Conservation (phyloP, 30 jellyfish, hydroid and myxozoan species). For the Pseudorhiza aurosa region DNA sequence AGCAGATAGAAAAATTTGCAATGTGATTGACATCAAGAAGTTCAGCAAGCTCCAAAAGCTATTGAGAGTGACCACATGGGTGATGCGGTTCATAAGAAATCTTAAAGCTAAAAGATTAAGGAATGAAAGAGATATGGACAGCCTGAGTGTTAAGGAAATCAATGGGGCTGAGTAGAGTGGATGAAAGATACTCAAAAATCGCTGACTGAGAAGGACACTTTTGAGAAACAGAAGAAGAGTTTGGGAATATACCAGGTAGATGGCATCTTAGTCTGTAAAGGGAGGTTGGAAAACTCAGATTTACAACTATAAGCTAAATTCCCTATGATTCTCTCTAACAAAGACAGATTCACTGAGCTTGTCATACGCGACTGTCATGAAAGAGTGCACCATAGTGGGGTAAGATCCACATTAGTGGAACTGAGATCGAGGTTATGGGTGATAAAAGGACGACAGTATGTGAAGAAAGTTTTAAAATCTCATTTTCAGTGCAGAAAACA, state of each 20-base stretch:
- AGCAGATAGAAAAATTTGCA: neutral
- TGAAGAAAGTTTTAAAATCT: slow-evolving; percentile 12
- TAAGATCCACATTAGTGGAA: slow-evolving; percentile 45
- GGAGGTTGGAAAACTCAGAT: slow-evolving; percentile 23
- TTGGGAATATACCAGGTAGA: neutral
- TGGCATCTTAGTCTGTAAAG: slow-evolving; percentile 10
- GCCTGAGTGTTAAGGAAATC: slow-evolving; percentile 9
- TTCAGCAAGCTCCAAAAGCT: slow-evolving; percentile 11
- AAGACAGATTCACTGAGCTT: slow-evolving; percentile 5
- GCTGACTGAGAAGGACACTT: neutral
- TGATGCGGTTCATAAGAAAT: slow-evolving; percentile 29
- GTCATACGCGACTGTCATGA: slow-evolving; percentile 31
- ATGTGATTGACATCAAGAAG: slow-evolving; percentile 14
- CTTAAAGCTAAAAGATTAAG: slow-evolving; percentile 14
- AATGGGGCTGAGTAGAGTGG: slow-evolving; percentile 28
- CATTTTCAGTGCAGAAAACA: slow-evolving; percentile 13
- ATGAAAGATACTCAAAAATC: slow-evolving; percentile 26
- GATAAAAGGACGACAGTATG: slow-evolving; percentile 45
- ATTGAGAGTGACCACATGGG: slow-evolving; percentile 52
- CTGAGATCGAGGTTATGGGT: slow-evolving; percentile 31
- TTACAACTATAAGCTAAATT: neutral
- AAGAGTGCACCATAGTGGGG: slow-evolving; percentile 26
- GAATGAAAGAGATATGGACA: neutral
- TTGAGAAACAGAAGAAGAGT: neutral
- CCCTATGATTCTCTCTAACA: slow-evolving; percentile 36